These are phyloP conservation scores for Conus canariensis DNA, from an alignment of 2,888 invertebrate genomes.

Conservation along the genomic window DNA sequence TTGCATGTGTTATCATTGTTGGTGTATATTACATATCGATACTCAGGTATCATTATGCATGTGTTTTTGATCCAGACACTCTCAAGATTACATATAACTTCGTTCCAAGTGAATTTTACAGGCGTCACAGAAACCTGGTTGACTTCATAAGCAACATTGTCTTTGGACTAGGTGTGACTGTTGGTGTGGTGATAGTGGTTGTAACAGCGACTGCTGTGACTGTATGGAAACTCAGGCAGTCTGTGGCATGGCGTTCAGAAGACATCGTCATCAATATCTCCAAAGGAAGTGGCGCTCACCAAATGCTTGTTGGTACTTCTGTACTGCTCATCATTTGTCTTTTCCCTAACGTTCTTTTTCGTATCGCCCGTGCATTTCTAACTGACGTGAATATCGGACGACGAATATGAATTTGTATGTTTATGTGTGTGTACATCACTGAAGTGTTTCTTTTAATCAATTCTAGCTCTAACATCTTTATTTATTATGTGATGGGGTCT, in stretches of 20 bases:
- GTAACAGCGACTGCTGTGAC: neutral
- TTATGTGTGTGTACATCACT: neutral
- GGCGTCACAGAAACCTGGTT: neutral
- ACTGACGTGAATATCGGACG: neutral
- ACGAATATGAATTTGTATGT: neutral
- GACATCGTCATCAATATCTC: neutral
- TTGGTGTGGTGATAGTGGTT: neutral
- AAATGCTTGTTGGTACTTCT: conserved; percentile 12
- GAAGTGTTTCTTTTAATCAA: neutral
- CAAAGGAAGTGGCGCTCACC: neutral
- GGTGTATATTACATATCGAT: neutral
- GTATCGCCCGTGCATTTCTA: neutral
- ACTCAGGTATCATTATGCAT: neutral
- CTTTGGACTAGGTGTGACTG: neutral
- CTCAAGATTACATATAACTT: too few relatives aligned
- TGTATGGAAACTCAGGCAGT: neutral
- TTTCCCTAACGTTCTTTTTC: neutral
- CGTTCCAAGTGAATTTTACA: neutral
- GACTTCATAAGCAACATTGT: neutral
- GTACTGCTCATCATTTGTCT: neutral
- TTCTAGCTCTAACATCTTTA: neutral
- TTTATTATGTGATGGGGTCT: neutral
- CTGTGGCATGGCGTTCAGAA: neutral
- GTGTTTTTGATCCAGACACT: neutral
- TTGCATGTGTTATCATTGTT: neutral